Evolutionary conservation across 2,888 invertebrate species (phyloP).

Genomic region (Ennomos quercinarius): DNA sequence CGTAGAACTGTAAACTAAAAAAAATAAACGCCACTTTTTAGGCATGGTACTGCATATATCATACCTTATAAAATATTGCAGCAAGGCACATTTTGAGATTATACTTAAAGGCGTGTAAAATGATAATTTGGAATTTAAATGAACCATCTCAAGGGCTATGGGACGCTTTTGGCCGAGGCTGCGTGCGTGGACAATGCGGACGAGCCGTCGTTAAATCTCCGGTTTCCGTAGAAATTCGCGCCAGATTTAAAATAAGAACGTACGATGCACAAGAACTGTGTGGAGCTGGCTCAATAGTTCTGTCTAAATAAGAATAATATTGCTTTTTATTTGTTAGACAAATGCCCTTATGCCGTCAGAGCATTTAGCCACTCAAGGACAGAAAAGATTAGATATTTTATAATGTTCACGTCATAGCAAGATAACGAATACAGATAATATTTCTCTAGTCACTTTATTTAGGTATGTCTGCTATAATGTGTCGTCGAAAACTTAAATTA

Average conservation of each 20-base stretch:
- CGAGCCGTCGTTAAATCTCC: conserved; percentile 80
- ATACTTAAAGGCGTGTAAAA: conserved; percentile 28
- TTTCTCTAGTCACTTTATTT: neutral
- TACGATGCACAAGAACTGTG: conserved; percentile 51
- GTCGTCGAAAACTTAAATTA: too few species aligned
- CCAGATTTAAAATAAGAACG: conserved; percentile 81
- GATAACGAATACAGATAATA: too few species aligned
- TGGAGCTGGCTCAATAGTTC: conserved; percentile 48
- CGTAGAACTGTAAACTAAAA: too few species aligned
- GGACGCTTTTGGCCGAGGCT: conserved; percentile 60
- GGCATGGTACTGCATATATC: neutral
- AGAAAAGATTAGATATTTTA: too few species aligned
- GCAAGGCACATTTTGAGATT: conserved; percentile 5
- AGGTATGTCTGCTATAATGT: too few species aligned
- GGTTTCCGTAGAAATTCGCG: conserved; percentile 78
- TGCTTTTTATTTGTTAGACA: neutral
- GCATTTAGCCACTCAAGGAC: neutral
- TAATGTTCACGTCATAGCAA: too few species aligned
- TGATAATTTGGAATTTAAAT: conserved; percentile 69
- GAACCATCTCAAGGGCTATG: conserved; percentile 68
- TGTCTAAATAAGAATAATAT: too few species aligned
- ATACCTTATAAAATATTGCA: neutral
- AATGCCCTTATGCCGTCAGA: too few species aligned
- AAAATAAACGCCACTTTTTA: neutral
- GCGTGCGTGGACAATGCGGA: conserved; percentile 81